Evolutionary conservation across 2,888 invertebrate genomes (phyloP).

Genomic region (Drosophila vallismaia): DNA sequence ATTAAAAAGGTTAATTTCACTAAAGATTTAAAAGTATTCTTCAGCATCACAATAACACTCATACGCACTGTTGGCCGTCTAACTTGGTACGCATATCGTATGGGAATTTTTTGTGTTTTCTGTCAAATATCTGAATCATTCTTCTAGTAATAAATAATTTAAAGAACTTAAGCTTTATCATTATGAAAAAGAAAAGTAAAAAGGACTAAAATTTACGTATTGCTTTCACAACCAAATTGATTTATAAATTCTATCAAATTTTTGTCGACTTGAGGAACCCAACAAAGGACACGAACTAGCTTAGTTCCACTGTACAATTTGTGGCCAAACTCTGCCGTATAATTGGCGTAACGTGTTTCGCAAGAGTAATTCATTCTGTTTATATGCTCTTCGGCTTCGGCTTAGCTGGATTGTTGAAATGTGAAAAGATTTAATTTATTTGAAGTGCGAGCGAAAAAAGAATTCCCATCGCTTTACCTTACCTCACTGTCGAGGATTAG

Average conservation of each 20-base stretch:
- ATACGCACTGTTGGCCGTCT: background rate
- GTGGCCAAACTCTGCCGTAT: conserved; percentile 27
- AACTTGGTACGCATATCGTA: background rate
- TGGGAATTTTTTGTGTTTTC: background rate
- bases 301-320: conserved; percentile 2
- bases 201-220: background rate
- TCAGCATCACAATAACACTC: background rate
- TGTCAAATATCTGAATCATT: background rate
- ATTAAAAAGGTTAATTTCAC: too few species aligned
- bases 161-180: too few species aligned
- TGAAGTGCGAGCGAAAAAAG: conserved; percentile 55
- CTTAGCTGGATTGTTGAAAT: conserved; percentile 50
- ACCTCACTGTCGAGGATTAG: conserved; percentile 42
- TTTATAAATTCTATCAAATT: background rate
- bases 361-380: conserved; percentile 55
- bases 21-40: too few species aligned
- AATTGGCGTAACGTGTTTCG: conserved; percentile 64
- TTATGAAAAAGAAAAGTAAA: background rate
- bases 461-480: conserved; percentile 15
- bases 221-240: background rate
- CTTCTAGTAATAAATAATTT: too few species aligned
- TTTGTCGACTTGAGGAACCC: background rate
- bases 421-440: conserved; percentile 78
- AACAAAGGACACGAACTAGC: background rate
- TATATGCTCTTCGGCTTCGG: conserved; percentile 23